A percentile compares a stretch with the other conserved stretches of the same genome.
phyloP scores from a whole-genome alignment of 2,113 vertebrate genomes.

The Delphinapterus leucas region DNA sequence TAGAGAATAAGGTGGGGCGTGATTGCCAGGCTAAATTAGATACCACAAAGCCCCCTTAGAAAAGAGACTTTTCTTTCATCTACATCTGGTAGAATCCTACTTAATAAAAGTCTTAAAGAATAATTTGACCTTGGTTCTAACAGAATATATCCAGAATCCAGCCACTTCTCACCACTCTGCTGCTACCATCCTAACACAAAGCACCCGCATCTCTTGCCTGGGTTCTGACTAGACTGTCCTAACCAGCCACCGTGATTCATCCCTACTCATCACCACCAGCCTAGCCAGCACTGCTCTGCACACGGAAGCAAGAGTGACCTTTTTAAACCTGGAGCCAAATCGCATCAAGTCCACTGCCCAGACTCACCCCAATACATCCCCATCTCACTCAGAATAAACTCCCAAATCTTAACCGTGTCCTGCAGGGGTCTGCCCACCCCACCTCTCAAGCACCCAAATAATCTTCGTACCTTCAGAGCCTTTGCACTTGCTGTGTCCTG shows the following conservation, averaged over 20 bases:
- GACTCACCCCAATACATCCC: background rate
- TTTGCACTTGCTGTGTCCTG: accelerated
- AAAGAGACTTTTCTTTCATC: background rate
- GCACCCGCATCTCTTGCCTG: background rate
- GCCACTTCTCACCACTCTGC: background rate
- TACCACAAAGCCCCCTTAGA: background rate
- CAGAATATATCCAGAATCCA: background rate
- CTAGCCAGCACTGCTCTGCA: too few species aligned
- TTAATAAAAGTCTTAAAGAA: background rate
- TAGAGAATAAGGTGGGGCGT: background rate
- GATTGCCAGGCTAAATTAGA: background rate
- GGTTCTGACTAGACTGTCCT: accelerated
- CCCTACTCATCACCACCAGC: background rate
- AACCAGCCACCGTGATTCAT: accelerated
- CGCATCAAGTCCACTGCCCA: background rate
- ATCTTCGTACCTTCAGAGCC: background rate
- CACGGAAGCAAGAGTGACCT: background rate
- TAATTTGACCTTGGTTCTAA: background rate
- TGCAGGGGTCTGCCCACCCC: accelerated
- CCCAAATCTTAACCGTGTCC: background rate
- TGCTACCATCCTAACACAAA: accelerated
- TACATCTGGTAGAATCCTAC: background rate
- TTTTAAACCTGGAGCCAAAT: background rate
- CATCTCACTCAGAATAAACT: background rate
- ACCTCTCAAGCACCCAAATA: background rate